A percentile compares a stretch with the other conserved stretches of the same genome.
phyloP scores from a whole-genome alignment of 2,888 invertebrate genomes.

The Yponomeuta evonymella region DNA sequence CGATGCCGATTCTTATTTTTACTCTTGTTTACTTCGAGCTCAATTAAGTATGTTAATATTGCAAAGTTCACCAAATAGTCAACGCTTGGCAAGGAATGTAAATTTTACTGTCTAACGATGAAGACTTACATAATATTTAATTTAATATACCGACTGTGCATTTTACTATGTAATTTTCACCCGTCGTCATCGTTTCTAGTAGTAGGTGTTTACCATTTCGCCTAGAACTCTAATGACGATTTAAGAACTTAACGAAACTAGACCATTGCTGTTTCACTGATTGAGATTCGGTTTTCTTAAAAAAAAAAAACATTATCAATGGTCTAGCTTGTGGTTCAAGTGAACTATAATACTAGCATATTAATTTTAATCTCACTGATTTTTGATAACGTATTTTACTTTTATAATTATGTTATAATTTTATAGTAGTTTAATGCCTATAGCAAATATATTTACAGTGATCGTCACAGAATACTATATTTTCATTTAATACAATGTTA shows the following conservation, averaged over 20 bases:
- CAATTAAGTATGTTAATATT: background rate
- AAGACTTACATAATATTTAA: conserved; percentile 40
- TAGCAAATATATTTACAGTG: conserved; percentile 62
- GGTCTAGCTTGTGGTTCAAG: conserved; percentile 39
- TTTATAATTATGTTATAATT: conserved; percentile 24
- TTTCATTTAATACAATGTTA: conserved; percentile 28
- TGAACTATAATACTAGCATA: conserved; percentile 49
- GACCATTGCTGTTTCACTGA: conserved; percentile 49
- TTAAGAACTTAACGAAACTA: conserved; percentile 33
- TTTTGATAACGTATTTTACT: conserved; percentile 65
- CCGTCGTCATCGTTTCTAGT: conserved; percentile 48
- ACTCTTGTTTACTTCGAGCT: background rate
- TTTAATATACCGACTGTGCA: conserved; percentile 54
- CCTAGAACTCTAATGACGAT: conserved; percentile 51
- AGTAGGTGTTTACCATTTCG: conserved; percentile 39
- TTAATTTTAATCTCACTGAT: conserved; percentile 73
- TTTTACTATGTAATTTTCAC: conserved; percentile 43
- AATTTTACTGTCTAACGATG: conserved; percentile 28
- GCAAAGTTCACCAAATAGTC: background rate
- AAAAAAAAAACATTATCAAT: conserved; percentile 45
- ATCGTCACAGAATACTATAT: conserved; percentile 33
- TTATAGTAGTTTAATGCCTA: conserved; percentile 55
- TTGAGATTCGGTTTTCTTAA: conserved; percentile 49
- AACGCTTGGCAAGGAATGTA: background rate
- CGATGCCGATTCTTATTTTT: background rate